Evolutionary conservation across 2,888 invertebrate species (phyloP), one percentile per base, ranked within the genome.

Genomic region (Hydrotaea diabolus): DNA sequence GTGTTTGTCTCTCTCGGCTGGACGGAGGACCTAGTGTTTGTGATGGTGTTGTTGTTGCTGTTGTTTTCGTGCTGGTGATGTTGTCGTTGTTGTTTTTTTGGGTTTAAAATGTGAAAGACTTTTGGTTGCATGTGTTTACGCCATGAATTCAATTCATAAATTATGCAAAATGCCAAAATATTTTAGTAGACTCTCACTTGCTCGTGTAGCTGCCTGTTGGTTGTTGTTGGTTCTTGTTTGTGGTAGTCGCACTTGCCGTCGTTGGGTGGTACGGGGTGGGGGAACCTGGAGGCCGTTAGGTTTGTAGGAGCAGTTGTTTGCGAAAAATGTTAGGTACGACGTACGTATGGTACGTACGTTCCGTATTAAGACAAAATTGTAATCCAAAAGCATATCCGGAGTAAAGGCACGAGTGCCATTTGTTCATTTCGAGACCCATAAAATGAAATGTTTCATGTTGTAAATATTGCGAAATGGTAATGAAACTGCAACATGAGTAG

Each of bases 401-500:
- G 23, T 84, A 62, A 77, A 36, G 82, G 85, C 87, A 87, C 88
- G 88, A 87, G 86, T 89, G 89, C 88, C 89, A 90, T 90, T 90
- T 90, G 90, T 89, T 90, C 90, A 89, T 90, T 90, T 88, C 90
- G 90, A 90, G 90, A 90, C 90, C 90, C 90, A 90, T 90, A 90
- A 90, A 90, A 89, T 89, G 89, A 89, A 90, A 89, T 90, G 89
- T 89, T 90, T 89, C 86, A 88, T 89, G 89, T 88, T 87, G 89
- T 89, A 90, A 90, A 90, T 90, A 81, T 83, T 85, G 76, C 81
- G 83, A 83, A 85, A 80, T 85, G 81, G 83, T 75, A 83, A 83
- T 83, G 83, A 83, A 83, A 83, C 83, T 86, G 77, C 71, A 46
- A 9, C 43, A 59, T 39, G 62, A 53, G 36, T 66, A 53, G 55